phyloP scores from a whole-genome alignment of 2,888 invertebrate genomes.

The Tanypteryx hageni region DNA sequence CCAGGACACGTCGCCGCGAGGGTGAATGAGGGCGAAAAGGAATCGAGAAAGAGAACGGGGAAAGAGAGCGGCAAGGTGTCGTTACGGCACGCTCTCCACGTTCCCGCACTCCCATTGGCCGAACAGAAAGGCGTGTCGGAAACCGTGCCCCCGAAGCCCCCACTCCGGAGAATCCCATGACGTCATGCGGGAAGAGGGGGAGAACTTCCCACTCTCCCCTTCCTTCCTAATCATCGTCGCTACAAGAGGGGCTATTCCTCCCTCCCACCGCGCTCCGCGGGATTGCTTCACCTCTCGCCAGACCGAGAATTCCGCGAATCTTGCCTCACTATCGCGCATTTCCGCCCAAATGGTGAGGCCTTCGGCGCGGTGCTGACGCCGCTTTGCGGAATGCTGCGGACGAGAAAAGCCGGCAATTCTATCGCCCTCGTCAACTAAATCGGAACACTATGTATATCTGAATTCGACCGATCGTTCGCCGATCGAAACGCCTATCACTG shows the following conservation, averaged over 20 bases:
- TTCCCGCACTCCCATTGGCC: slow-evolving; percentile 18
- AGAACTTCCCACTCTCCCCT: neutral
- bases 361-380: neutral
- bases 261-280: neutral
- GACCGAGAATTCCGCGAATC: slow-evolving; percentile 8
- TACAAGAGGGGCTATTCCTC: neutral
- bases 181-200: neutral
- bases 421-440: no score
- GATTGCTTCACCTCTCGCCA: slow-evolving; percentile 14
- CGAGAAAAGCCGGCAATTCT: no score
- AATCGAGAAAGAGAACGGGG: neutral
- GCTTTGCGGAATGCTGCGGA: neutral
- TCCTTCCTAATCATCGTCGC: neutral
- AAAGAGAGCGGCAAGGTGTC: neutral
- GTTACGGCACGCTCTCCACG: neutral
- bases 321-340: slow-evolving; percentile 13
- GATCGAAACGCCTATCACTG: no score
- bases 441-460: no score
- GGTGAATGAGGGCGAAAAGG: slow-evolving; percentile 26
- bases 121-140: slow-evolving; percentile 43
- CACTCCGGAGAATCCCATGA: slow-evolving; percentile 22
- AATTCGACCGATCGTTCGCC: no score
- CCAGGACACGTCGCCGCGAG: slow-evolving; percentile 15
- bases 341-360: neutral
- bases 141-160: slow-evolving; percentile 42